Evolutionary conservation across 2,888 invertebrate species (phyloP).

Genomic region (Gastracanthus pulcherrimus): DNA sequence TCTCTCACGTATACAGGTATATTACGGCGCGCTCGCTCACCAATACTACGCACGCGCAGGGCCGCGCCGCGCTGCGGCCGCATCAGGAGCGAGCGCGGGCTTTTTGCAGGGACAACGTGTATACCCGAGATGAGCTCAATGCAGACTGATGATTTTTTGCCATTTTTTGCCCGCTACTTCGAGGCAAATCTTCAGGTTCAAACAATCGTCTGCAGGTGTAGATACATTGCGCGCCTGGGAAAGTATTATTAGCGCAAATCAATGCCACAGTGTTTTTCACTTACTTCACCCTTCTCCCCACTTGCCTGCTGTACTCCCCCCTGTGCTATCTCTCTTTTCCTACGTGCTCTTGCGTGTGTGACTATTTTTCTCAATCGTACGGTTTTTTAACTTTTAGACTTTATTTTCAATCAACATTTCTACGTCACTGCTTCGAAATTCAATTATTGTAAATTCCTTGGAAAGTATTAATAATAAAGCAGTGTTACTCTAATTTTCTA

Average conservation of each 20-base stretch:
- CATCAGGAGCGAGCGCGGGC: background rate
- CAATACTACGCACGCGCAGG: background rate
- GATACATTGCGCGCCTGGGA: constrained; percentile 34
- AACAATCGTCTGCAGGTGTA: constrained; percentile 38
- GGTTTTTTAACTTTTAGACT: background rate
- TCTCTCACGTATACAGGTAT: background rate
- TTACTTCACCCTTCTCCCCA: background rate
- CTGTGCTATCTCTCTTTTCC: background rate
- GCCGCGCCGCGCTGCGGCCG: background rate
- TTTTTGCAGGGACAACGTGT: constrained; percentile 47
- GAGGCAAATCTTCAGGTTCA: constrained; percentile 40
- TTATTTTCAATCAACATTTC: no score
- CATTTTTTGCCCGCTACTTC: constrained; percentile 29
- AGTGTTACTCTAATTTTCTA: no score
- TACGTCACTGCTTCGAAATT: no score
- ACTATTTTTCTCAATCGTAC: background rate
- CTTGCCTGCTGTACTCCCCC: background rate
- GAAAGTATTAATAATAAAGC: no score
- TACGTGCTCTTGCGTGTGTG: background rate
- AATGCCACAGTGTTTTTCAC: background rate
- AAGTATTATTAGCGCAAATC: constrained; percentile 50
- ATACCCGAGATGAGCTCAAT: constrained; percentile 47
- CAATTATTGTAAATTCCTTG: no score
- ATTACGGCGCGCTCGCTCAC: background rate
- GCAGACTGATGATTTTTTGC: constrained; percentile 41